Conservation (phyloP, 2,113 vertebrate genomes). For the Protobothrops flavoviridis region DNA sequence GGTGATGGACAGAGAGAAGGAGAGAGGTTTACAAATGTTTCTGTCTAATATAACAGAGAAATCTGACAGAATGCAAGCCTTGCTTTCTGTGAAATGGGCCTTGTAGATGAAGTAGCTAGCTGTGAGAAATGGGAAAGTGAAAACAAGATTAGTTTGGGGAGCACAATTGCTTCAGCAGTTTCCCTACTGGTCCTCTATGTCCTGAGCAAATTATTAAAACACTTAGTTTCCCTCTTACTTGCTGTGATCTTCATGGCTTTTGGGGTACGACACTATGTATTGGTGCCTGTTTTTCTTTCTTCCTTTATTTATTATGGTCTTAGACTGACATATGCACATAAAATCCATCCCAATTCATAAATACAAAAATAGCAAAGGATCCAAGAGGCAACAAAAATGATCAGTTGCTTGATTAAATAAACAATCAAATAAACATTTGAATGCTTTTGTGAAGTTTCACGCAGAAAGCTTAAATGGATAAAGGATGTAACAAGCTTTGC, state of each 20-base stretch:
- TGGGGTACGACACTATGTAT: neutral
- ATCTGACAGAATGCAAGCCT: neutral
- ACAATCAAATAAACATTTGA: neutral
- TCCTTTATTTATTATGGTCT: neutral
- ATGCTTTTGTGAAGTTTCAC: neutral
- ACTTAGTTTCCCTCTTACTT: neutral
- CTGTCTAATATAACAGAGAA: neutral
- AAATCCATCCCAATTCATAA: neutral
- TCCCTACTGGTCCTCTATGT: neutral
- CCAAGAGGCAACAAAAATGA: neutral
- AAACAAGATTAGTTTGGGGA: neutral
- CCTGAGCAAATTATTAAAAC: neutral
- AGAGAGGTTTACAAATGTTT: neutral
- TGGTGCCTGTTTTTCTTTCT: neutral
- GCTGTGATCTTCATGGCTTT: neutral
- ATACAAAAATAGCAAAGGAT: neutral
- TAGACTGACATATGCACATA: neutral
- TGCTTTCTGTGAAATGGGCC: neutral
- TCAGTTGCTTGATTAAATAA: neutral
- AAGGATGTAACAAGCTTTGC: neutral
- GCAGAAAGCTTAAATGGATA: neutral
- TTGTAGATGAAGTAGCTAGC: neutral
- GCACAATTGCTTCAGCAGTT: neutral
- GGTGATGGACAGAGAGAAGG: neutral
- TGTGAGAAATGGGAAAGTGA: neutral